Conservation (phyloP, 2,797 vertebrate genomes). For the Scolopax rusticola region DNA sequence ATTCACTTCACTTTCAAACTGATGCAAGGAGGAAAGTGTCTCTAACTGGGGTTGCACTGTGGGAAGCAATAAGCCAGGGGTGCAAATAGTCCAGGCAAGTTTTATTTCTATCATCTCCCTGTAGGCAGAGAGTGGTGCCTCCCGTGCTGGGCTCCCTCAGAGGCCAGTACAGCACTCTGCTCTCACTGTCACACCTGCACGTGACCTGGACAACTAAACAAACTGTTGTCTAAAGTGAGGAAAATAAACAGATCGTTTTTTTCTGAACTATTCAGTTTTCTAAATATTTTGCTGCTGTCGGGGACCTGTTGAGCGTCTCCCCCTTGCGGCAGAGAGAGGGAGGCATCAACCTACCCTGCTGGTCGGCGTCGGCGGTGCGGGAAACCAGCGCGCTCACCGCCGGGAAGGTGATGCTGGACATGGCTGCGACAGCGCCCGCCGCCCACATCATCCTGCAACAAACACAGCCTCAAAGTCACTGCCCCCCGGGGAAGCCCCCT, state of each 20-base stretch:
- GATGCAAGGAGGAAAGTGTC: background rate
- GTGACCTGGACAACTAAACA: too few species aligned
- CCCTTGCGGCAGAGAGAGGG: rapidly evolving
- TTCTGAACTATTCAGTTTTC: too few species aligned
- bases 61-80: background rate
- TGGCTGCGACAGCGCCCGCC: slow-evolving; percentile 87
- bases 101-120: background rate
- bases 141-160: background rate
- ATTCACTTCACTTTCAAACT: background rate
- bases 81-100: rapidly evolving
- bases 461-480: background rate
- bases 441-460: slow-evolving; percentile 92
- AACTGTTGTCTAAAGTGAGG: background rate
- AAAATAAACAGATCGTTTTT: background rate
- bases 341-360: slow-evolving; percentile 81
- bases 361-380: slow-evolving; percentile 88
- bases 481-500: rapidly evolving
- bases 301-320: rapidly evolving
- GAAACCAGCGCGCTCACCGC: slow-evolving; percentile 90
- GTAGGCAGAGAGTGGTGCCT: background rate
- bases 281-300: background rate
- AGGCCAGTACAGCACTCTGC: rapidly evolving
- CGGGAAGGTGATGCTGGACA: slow-evolving; percentile 91
- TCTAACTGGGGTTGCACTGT: rapidly evolving
- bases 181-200: background rate